Percentiles rank a stretch among this genome's conserved stretches.
phyloP scores from a whole-genome alignment of 2,888 invertebrate species.

The Pyrocoelia pectoralis region DNA sequence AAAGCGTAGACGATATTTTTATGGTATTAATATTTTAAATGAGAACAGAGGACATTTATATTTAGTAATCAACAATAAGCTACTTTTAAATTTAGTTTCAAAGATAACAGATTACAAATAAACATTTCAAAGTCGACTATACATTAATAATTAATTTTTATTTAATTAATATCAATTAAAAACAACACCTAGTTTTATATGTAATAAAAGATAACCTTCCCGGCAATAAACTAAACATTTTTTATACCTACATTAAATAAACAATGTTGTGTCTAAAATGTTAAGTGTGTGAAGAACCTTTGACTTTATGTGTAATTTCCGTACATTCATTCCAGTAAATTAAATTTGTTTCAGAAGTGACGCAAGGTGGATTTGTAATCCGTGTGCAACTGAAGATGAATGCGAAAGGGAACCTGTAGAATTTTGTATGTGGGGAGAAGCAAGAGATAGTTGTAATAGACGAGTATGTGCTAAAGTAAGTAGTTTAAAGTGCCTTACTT shows the following conservation, averaged over 20 bases:
- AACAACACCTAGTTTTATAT: neutral
- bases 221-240: neutral
- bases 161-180: too few relatives aligned
- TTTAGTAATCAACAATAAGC: conserved; percentile 7
- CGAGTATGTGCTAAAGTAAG: conserved; percentile 56
- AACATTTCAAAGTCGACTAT: neutral
- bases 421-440: conserved; percentile 55
- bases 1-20: too few relatives aligned
- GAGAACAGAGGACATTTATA: neutral
- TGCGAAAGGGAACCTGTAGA: conserved; percentile 51
- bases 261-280: neutral
- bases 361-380: conserved; percentile 41
- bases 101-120: conserved; percentile 2
- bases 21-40: neutral
- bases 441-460: conserved; percentile 51
- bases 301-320: neutral
- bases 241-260: neutral
- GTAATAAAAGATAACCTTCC: neutral
- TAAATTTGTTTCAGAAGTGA: conserved; percentile 32
- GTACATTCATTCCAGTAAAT: neutral
- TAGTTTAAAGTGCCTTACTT: neutral
- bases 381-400: conserved; percentile 46
- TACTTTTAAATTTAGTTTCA: conserved; percentile 8
- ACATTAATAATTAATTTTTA: too few relatives aligned
- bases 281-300: neutral